These are phyloP conservation scores for Catocala nupta DNA, from an alignment of 2,888 invertebrate genomes.

Conservation along the genomic window DNA sequence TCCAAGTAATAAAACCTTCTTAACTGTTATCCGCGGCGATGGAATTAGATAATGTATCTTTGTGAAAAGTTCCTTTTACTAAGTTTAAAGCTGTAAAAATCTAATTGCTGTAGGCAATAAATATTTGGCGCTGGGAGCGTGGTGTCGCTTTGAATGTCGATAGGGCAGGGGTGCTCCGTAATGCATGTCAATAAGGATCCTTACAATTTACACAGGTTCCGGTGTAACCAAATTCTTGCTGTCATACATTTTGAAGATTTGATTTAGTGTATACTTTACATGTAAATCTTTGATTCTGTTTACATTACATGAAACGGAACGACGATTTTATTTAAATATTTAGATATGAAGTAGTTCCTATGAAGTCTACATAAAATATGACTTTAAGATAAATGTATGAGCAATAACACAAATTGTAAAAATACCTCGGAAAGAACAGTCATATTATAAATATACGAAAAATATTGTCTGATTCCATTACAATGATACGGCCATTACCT, in stretches of 20 bases:
- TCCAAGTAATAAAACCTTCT: conserved; percentile 81
- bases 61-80: conserved; percentile 68
- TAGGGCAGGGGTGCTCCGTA: conserved; percentile 69
- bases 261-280: conserved; percentile 39
- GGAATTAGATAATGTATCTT: conserved; percentile 83
- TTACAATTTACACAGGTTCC: conserved; percentile 68
- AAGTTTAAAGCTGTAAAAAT: conserved; percentile 76
- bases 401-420: neutral
- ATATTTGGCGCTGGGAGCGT: conserved; percentile 73
- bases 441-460: neutral
- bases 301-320: no score
- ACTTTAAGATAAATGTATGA: neutral
- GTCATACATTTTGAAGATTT: conserved; percentile 65
- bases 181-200: conserved; percentile 80
- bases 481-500: conserved; percentile 7
- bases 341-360: neutral
- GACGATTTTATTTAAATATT: neutral
- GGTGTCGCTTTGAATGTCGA: conserved; percentile 73
- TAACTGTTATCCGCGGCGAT: conserved; percentile 81
- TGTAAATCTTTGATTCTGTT: conserved; percentile 36
- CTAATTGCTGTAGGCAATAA: conserved; percentile 80
- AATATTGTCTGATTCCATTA: conserved; percentile 9
- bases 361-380: neutral
- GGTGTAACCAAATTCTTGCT: conserved; percentile 66
- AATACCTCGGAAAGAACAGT: neutral